These are phyloP conservation scores for Peromyscus maniculatus DNA, from an alignment of 2,113 vertebrate genomes.

Conservation along the genomic window DNA sequence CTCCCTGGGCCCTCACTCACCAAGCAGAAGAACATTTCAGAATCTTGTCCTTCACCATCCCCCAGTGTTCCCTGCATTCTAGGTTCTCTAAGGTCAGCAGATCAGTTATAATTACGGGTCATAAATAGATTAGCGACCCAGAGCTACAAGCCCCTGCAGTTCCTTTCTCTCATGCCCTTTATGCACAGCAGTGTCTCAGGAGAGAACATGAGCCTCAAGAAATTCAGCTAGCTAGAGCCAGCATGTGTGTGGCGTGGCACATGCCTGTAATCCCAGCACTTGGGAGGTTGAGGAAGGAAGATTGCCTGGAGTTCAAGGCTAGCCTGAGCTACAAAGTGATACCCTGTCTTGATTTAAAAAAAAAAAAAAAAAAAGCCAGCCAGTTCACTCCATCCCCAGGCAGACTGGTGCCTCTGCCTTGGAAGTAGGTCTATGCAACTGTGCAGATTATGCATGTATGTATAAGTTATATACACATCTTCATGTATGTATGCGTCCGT, in stretches of 20 bases:
- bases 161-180: rapidly evolving
- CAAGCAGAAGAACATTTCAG: background rate
- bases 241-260: background rate
- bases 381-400: background rate
- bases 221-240: background rate
- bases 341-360: background rate
- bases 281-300: background rate
- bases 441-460: too few relatives aligned
- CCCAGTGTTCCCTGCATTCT: background rate
- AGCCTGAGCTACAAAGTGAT: background rate
- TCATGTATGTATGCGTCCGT: background rate
- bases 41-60: background rate
- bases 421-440: background rate
- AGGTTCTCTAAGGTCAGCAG: background rate
- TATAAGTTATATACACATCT: background rate
- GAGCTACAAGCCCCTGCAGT: background rate
- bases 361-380: rapidly evolving
- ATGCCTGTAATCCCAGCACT: background rate
- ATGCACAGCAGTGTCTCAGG: background rate
- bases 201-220: rapidly evolving
- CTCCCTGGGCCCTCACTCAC: background rate
- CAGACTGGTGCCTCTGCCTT: background rate
- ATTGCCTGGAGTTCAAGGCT: background rate
- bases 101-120: background rate
- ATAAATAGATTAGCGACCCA: background rate